Conservation (phyloP, 2,888 invertebrate genomes). For the Steinernema carpocapsae region DNA sequence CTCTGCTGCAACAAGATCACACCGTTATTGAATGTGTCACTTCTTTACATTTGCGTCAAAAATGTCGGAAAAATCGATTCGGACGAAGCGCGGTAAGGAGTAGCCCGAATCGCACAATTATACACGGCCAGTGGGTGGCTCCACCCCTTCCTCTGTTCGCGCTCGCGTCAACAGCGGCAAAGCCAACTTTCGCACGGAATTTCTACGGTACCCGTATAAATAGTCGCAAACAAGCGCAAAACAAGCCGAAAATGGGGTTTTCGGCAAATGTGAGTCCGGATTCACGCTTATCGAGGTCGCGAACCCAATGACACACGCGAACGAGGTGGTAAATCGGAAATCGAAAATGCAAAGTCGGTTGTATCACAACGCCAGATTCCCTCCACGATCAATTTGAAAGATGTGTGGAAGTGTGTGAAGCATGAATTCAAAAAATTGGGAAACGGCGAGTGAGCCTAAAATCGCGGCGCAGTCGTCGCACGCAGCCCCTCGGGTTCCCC, state of each 20-base stretch:
- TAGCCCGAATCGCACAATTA: constrained; percentile 26
- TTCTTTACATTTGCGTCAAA: neutral
- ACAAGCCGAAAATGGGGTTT: no score
- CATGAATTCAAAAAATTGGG: constrained; percentile 10
- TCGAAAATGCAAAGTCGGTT: neutral
- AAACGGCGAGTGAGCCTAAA: constrained; percentile 10
- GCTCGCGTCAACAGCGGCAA: constrained; percentile 25
- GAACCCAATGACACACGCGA: no score
- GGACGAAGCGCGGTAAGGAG: constrained; percentile 25
- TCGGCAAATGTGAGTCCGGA: no score
- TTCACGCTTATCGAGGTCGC: no score
- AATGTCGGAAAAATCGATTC: constrained; percentile 12
- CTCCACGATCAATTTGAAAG: constrained; percentile 27
- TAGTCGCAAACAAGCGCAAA: neutral
- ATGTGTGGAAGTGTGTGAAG: constrained; percentile 30
- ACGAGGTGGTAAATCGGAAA: no score
- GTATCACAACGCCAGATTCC: constrained; percentile 17
- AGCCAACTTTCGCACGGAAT: constrained; percentile 29
- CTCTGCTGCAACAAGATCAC: neutral
- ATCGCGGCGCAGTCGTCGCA: neutral
- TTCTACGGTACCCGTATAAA: neutral
- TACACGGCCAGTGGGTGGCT: constrained; percentile 13
- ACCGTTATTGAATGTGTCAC: no score
- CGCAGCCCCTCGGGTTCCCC: neutral
- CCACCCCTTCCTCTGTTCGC: constrained; percentile 26